Base-by-base conservation (phyloP, 2,888 invertebrate genomes). In the Epinotia demarniana region DNA sequence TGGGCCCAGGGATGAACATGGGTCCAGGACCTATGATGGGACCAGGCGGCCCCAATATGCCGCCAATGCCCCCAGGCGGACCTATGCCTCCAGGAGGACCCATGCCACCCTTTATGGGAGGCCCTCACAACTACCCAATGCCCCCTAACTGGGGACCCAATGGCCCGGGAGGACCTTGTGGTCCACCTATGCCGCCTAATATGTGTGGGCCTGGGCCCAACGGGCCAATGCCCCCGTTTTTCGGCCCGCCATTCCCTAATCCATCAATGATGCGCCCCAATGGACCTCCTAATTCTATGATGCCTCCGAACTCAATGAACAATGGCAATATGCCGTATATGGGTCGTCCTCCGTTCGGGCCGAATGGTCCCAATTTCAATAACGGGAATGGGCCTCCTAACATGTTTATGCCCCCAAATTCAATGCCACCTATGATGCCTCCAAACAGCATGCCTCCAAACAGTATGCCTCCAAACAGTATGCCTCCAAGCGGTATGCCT, bases 191-290 rank as follows among this genome's bases (percentile, higher is more conserved):
- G 83, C 87, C 88, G 0, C 85, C 86, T 1, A 85, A 84, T 77
- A 89, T 92, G 87, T 89, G 89, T 61, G 90, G 90, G 1, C 91
- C 92, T 1, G 91, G 92, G 2, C 92, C 92, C 2, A 90, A 89
- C 79, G 90, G 92, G 13, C 83, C 84, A 46, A 80, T 80, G 80
- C 79, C 80, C 13, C 80, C 79, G 19, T 80, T 78, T 62, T 80
- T 79, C 23, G 71, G 77, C 12, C 73, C 77, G 27, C 73, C 73
- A 39, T 74, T 77, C 66, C 68, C 80, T 62, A 79, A 79, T 57
- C 53, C 77, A 18, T 19, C 39, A 9, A 84, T 85, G 82, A 82
- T 85, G 82, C 83, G 85, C n/a, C 62, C 66, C 18, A 53, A 53
- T 53, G 66, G 66, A 16, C 66, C 66, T 1, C 64, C 64, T 16